Base-by-base conservation (phyloP, 2,113 vertebrate genomes). In the Campylomormyrus tamandua region DNA sequence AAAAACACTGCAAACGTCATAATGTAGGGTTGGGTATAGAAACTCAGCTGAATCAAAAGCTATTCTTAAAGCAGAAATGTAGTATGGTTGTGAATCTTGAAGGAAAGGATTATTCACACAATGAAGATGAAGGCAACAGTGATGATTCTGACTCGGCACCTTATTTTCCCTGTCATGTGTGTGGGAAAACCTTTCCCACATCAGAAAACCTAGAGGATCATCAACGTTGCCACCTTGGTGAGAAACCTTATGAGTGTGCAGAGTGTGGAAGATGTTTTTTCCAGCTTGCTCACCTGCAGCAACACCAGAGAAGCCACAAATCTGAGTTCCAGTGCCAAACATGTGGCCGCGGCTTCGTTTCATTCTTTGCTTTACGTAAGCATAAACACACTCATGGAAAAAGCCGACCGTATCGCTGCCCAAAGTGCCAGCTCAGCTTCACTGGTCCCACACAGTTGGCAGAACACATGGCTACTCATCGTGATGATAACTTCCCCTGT, bases 121-220 rank as follows among this genome's bases (percentile, higher is more conserved):
- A 31, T 49, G 85, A 91, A 15, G 87, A 90, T 66, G 88, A 80
- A 53, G 83, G 27, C n/a, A 89, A 90, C 2, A 92, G 93, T 90
- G 93, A 93, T 13, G 95, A 96, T 50, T 95, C 95, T 0, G 96
- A 96, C 88, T 95, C 95, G 6, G 96, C 96, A 2, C 95, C 95
- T 5, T 96, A 96, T 91, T 96, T 96, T 89, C 96, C 96, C 0
- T 96, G 96, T 74, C 96, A 96, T 74, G 96, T 96, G 31, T 97
- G 96, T 62, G 95, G 96, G 9, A 96, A 97, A 91, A 96, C 96
- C 42, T 97, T 97, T 92, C 58, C 93, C 35, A 96, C 95, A 2
- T 96, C 94, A 5, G 95, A 96, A 92, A 95, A 90, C 80, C 95
- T 97, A 15, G 96, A 96, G 89, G 96, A 96, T 92, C 96, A 97